Percentiles rank a stretch among this genome's conserved stretches.
These are phyloP conservation scores for Vidua chalybeata DNA, from an alignment of 2,113 vertebrate genomes.

Conservation along the genomic window DNA sequence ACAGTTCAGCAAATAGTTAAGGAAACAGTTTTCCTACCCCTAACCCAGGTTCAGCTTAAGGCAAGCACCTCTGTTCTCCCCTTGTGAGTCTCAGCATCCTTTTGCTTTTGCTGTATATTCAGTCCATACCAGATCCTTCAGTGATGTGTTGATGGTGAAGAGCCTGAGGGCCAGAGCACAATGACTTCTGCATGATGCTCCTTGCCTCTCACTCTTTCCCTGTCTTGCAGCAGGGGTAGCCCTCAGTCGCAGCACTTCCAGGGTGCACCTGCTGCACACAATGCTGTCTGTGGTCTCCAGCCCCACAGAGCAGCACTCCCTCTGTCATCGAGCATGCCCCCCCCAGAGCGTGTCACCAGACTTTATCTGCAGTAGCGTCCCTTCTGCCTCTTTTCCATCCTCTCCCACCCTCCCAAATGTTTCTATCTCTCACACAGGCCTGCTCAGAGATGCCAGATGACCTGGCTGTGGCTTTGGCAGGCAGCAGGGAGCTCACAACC, in stretches of 20 bases:
- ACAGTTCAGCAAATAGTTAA: not conserved
- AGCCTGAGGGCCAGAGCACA: not conserved
- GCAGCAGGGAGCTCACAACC: fast-evolving
- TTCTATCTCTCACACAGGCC: fast-evolving
- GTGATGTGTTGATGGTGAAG: fast-evolving
- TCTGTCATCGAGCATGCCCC: fast-evolving
- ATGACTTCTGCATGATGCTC: fast-evolving
- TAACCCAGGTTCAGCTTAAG: not conserved
- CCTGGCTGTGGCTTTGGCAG: not conserved
- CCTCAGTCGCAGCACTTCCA: fast-evolving
- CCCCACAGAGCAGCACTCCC: not conserved
- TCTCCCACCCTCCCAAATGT: not conserved
- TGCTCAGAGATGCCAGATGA: not conserved
- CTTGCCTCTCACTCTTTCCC: not conserved
- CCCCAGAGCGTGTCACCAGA: fast-evolving
- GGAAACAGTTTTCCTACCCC: not conserved
- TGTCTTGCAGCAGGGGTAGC: not conserved
- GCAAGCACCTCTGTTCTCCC: fast-evolving
- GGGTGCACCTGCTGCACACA: fast-evolving
- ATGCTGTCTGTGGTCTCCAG: fast-evolving
- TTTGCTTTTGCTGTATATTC: not conserved
- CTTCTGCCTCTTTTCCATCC: not conserved
- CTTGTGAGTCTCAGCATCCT: not conserved
- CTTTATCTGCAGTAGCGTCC: fast-evolving
- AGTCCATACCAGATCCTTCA: not conserved